These are phyloP conservation scores for Nixonia krombeini DNA, from an alignment of 1,140 invertebrate species.

Conservation along the genomic window DNA sequence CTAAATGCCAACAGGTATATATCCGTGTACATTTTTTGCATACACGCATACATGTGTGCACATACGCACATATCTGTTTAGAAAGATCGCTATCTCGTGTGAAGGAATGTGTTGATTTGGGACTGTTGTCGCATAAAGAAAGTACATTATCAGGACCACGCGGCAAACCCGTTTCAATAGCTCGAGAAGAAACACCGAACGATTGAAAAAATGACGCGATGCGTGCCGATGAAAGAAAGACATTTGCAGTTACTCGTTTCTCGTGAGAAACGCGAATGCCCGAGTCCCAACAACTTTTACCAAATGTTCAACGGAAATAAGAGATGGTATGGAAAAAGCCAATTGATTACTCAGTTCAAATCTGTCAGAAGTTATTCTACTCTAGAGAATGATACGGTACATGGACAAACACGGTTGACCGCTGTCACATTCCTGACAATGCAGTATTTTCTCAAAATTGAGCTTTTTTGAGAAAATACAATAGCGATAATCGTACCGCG, in stretches of 20 bases:
- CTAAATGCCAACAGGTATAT: conserved; percentile 34
- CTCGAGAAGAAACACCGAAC: not conserved
- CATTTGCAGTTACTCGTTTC: conserved; percentile 8
- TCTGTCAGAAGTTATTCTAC: not conserved
- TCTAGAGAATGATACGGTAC: not conserved
- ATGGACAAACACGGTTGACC: no score
- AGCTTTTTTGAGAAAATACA: conserved; percentile 44
- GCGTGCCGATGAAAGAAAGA: conserved; percentile 7
- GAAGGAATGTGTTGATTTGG: conserved; percentile 48
- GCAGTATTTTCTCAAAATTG: conserved; percentile 2
- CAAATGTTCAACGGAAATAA: no score
- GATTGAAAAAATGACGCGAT: conserved; percentile 29
- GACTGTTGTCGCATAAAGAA: conserved; percentile 34
- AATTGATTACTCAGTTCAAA: no score
- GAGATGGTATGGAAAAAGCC: no score
- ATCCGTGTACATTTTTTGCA: no score
- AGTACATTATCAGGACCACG: conserved; percentile 21
- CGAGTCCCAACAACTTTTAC: no score
- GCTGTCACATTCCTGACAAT: no score
- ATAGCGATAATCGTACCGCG: conserved; percentile 11
- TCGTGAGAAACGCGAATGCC: conserved; percentile 11
- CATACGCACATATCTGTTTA: conserved; percentile 17
- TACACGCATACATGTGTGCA: no score
- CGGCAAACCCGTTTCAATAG: conserved; percentile 23
- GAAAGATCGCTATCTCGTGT: conserved; percentile 47